Evolutionary conservation across 2,888 invertebrate genomes (phyloP).

Genomic region (Brachypterus glaber): DNA sequence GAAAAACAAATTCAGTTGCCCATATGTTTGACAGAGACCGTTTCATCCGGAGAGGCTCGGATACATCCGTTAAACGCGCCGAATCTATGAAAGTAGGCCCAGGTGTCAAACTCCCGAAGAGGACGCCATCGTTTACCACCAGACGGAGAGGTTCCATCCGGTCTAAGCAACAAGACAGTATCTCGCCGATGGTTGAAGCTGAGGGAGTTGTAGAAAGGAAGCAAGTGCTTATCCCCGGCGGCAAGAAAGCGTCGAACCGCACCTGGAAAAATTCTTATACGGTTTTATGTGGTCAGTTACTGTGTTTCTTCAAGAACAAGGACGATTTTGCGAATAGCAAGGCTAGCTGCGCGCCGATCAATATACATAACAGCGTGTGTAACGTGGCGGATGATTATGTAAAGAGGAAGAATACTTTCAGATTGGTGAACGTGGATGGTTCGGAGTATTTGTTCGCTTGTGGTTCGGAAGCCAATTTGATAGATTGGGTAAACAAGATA

Average conservation of each 20-base stretch:
- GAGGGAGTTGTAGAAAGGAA: conserved; percentile 88
- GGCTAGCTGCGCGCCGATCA: conserved; percentile 81
- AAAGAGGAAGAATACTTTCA: conserved; percentile 89
- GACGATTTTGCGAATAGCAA: conserved; percentile 81
- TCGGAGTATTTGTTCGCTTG: conserved; percentile 89
- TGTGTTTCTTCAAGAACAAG: conserved; percentile 96
- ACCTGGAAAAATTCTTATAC: conserved; percentile 95
- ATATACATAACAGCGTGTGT: conserved; percentile 69
- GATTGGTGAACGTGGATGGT: conserved; percentile 78
- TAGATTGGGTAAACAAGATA: conserved; percentile 87
- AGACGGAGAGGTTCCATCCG: conserved; percentile 65
- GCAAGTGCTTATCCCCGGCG: conserved; percentile 87
- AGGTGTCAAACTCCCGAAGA: conserved; percentile 63
- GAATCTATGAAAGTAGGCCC: conserved; percentile 76
- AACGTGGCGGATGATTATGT: conserved; percentile 87
- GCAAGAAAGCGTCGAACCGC: conserved; percentile 87
- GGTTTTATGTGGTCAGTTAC: conserved; percentile 89
- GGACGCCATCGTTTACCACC: conserved; percentile 93
- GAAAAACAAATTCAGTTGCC: conserved; percentile 51
- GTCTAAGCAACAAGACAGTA: neutral
- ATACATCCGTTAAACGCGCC: conserved; percentile 62
- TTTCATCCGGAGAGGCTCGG: conserved; percentile 41
- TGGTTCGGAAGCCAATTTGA: conserved; percentile 61
- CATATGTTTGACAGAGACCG: conserved; percentile 52
- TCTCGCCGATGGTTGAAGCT: conserved; percentile 68